A percentile compares a stretch with the other conserved stretches of the same genome.
These are phyloP conservation scores for Cryptotermes secundus DNA, from an alignment of 1,140 invertebrate genomes.

Conservation along the genomic window DNA sequence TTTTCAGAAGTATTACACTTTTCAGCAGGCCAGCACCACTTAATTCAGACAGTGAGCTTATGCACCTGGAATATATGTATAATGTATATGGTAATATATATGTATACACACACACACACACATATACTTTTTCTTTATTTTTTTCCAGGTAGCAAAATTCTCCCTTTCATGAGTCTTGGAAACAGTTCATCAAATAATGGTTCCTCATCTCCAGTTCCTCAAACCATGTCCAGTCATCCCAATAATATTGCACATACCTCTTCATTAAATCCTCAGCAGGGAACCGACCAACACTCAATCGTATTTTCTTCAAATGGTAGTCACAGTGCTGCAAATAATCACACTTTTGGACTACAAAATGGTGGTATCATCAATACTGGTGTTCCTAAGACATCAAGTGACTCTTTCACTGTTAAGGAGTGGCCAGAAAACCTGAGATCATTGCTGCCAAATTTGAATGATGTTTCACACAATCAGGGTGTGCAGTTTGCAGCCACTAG, in stretches of 20 bases:
- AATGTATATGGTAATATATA: no score
- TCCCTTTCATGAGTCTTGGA: slow-evolving; percentile 50
- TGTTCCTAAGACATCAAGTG: slow-evolving; percentile 27
- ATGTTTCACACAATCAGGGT: slow-evolving; percentile 42
- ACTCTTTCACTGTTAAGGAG: slow-evolving; percentile 31
- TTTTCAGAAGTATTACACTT: no score
- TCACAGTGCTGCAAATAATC: slow-evolving; percentile 30
- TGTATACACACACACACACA: no score
- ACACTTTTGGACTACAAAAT: slow-evolving; percentile 39
- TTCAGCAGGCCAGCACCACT: no score
- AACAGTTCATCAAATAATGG: slow-evolving; percentile 43
- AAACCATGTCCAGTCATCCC: slow-evolving; percentile 32
- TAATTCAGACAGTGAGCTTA: no score
- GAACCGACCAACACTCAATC: neutral
- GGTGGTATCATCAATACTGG: neutral
- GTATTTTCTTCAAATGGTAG: slow-evolving; percentile 12
- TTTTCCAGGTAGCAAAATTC: slow-evolving; percentile 50
- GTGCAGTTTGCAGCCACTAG: slow-evolving; percentile 47
- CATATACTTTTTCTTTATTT: slow-evolving; percentile 41
- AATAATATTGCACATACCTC: neutral
- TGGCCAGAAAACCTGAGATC: slow-evolving; percentile 50
- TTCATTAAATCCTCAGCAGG: slow-evolving; percentile 18
- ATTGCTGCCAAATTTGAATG: slow-evolving; percentile 47
- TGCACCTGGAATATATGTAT: no score
- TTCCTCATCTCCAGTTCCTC: slow-evolving; percentile 33